Evolutionary conservation across 2,113 vertebrate species (phyloP).

Genomic region (Saguinus midas): DNA sequence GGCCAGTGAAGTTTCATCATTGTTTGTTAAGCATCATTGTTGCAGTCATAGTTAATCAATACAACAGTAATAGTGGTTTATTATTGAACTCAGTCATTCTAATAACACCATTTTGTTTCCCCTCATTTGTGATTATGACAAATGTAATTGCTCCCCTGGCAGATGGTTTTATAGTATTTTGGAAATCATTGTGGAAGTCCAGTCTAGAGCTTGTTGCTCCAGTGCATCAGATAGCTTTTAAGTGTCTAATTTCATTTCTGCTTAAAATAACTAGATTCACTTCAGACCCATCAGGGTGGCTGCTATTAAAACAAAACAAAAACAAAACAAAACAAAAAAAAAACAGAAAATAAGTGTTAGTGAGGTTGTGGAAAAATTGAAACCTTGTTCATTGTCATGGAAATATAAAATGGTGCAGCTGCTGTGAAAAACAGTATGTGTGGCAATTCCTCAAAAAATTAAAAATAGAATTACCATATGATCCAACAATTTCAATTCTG

Average conservation of each 20-base stretch:
- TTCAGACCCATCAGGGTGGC: not conserved
- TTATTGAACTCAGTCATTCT: not conserved
- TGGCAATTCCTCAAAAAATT: conserved; percentile 21
- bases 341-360: not conserved
- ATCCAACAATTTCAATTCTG: not conserved
- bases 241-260: not conserved
- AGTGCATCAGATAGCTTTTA: not conserved
- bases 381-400: not conserved
- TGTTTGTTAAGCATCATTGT: not conserved
- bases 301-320: not conserved
- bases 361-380: not conserved
- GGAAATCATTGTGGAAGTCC: not conserved
- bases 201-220: not conserved
- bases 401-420: not conserved
- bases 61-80: not conserved
- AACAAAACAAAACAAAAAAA: not conserved
- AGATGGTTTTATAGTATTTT: not conserved
- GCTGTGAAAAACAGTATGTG: not conserved
- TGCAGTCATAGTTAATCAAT: not conserved
- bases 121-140: not conserved
- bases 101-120: not conserved
- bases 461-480: conserved; percentile 7
- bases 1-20: not conserved
- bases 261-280: not conserved
- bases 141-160: not conserved